Evolutionary conservation across 2,113 vertebrate genomes (phyloP), one percentile per base, ranked within the genome.

Genomic region (Triplophysa dalaica): DNA sequence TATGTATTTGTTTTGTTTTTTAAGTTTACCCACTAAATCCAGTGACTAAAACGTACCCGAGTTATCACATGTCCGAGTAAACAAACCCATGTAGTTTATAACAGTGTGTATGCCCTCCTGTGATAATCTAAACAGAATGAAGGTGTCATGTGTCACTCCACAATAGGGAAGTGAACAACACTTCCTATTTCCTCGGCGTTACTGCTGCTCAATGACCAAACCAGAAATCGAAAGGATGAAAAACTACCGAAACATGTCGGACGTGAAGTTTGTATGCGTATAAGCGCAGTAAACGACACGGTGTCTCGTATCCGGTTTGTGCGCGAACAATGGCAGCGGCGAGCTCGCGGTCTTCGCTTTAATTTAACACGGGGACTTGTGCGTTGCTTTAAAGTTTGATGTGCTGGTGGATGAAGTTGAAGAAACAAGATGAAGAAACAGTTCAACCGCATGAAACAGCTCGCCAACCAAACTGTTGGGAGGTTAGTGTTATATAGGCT

Each of bases 381-480:
- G 8, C 54, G 54, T 21, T 58, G 89, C 84, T 68, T 45, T 4
- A 45, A 79, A 84, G 80, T 82, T 60, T 60, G 79, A 82, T 72
- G 33, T 65, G 19, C 9, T 26, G 17, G 10, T 38, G 67, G 48
- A 24, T 21, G 41, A 61, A 45, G 26, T 7, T 38, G 33, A 63
- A 54, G 21, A 45, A 26, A 48, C 48, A 82, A 41, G 72, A 98
- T 98, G 96, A 97, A 97, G 95, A 98, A 98, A 87, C 96, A 98
- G 91, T 97, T 98, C 76, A 96, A 97, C 77, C 96, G 96, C 73
- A 95, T 98, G 96, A 94, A 87, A 87, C 96, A 97, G 88, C 94
- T 98, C 81, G 96, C 96, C 93, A 98, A 95, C 94, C 96, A 98
- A 90, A 98, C 95, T 16, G 96, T 98, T 70, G 96, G 96, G 84